phyloP scores from a whole-genome alignment of 2,888 invertebrate genomes.

The Drosophila leonis region DNA sequence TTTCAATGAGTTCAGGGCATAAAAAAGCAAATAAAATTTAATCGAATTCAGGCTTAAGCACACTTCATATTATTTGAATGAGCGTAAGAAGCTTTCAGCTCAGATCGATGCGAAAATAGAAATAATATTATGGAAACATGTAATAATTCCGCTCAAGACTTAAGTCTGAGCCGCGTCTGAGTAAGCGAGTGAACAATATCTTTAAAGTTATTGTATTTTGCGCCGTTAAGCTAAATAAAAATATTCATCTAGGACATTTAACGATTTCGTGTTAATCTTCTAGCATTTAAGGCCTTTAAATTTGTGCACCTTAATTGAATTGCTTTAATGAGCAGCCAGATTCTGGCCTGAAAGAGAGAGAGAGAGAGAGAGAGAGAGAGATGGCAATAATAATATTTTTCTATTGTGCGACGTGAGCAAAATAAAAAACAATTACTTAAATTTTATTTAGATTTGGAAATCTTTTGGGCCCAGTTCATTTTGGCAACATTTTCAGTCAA shows the following conservation, averaged over 20 bases:
- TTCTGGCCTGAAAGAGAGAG: background rate
- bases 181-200: background rate
- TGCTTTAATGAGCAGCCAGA: background rate
- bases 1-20: background rate
- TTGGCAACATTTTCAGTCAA: background rate
- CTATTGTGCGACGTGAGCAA: slow-evolving; percentile 14
- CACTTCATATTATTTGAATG: background rate
- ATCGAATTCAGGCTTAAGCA: slow-evolving; percentile 3
- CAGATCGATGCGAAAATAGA: background rate
- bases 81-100: background rate
- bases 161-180: background rate
- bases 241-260: background rate
- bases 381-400: slow-evolving; percentile 9
- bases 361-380: background rate
- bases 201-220: background rate
- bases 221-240: background rate
- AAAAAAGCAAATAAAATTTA: slow-evolving; percentile 4
- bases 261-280: background rate
- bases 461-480: slow-evolving; percentile 5
- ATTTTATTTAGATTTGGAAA: slow-evolving; percentile 27
- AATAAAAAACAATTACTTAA: slow-evolving; percentile 36
- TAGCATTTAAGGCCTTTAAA: background rate
- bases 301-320: background rate
- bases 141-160: background rate
- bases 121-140: background rate